Conservation (phyloP, 2,888 invertebrate species). For the Proisotoma minuta region DNA sequence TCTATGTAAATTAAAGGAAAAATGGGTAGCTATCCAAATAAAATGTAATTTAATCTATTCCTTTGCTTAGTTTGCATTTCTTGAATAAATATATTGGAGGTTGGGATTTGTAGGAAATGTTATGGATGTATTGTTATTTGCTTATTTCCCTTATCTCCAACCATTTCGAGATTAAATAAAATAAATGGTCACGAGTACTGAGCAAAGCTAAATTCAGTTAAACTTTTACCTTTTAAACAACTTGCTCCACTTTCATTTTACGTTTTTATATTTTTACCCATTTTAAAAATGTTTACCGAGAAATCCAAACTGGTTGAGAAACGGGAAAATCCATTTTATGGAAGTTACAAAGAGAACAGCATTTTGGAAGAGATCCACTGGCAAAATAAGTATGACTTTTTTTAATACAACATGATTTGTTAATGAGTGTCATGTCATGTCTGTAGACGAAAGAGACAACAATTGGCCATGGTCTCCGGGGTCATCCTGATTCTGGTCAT, state of each 20-base stretch:
- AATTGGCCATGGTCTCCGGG: constrained; percentile 41
- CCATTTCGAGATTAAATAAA: too few relatives aligned
- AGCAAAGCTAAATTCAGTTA: too few relatives aligned
- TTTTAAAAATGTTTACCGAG: constrained; percentile 46
- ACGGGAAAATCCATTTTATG: constrained; percentile 46
- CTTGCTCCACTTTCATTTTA: background rate
- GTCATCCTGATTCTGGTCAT: constrained; percentile 39
- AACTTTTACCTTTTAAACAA: too few relatives aligned
- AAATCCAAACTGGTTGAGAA: constrained; percentile 46
- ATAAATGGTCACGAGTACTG: too few relatives aligned
- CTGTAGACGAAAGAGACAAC: constrained; percentile 43
- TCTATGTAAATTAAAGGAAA: too few relatives aligned
- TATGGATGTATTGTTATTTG: too few relatives aligned
- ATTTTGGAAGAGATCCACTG: constrained; percentile 45
- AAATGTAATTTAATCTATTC: too few relatives aligned
- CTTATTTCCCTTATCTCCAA: too few relatives aligned
- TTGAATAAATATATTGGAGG: too few relatives aligned
- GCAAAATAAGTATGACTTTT: constrained; percentile 42
- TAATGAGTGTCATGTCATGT: background rate
- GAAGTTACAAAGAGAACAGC: constrained; percentile 45
- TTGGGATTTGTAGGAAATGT: too few relatives aligned
- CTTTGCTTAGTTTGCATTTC: too few relatives aligned
- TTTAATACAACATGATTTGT: background rate
- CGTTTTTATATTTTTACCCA: background rate
- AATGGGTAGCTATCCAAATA: too few relatives aligned